Percentiles rank a stretch among this genome's conserved stretches.
Evolutionary conservation across 2,797 vertebrate species (phyloP).

Genomic region (Miichthys miiuy): DNA sequence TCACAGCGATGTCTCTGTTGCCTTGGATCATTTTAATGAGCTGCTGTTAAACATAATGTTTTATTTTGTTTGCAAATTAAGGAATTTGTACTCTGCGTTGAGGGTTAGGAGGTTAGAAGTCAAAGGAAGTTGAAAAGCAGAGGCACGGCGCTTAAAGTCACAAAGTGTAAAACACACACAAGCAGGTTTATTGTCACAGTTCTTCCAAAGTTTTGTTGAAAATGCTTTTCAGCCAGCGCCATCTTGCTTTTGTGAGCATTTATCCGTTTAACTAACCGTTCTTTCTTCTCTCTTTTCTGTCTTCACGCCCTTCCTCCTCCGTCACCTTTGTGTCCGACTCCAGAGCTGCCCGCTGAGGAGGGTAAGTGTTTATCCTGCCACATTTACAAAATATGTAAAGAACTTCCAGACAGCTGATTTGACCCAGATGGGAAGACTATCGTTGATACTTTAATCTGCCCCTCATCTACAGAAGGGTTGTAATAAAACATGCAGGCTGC

Average conservation of each 20-base stretch:
- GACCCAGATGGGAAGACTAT: background rate
- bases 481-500: slow-evolving; percentile 22
- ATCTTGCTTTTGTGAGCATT: background rate
- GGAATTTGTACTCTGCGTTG: background rate
- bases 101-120: too few relatives aligned
- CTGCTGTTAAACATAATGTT: background rate
- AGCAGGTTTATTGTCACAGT: too few relatives aligned
- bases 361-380: slow-evolving; percentile 72
- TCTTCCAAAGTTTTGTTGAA: background rate
- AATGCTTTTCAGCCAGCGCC: background rate
- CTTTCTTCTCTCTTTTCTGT: slow-evolving; percentile 30
- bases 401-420: slow-evolving; percentile 24
- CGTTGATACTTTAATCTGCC: background rate
- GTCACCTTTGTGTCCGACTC: slow-evolving; percentile 28
- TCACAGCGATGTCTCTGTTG: slow-evolving; percentile 5
- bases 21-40: slow-evolving; percentile 6
- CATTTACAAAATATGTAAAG: slow-evolving; percentile 9
- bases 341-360: slow-evolving; percentile 87
- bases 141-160: background rate
- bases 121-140: too few relatives aligned
- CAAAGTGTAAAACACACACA: background rate
- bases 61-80: slow-evolving; percentile 3
- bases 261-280: slow-evolving; percentile 14
- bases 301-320: slow-evolving; percentile 9
- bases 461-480: slow-evolving; percentile 7